phyloP scores from a whole-genome alignment of 2,113 vertebrate genomes.

The Promerops cafer region DNA sequence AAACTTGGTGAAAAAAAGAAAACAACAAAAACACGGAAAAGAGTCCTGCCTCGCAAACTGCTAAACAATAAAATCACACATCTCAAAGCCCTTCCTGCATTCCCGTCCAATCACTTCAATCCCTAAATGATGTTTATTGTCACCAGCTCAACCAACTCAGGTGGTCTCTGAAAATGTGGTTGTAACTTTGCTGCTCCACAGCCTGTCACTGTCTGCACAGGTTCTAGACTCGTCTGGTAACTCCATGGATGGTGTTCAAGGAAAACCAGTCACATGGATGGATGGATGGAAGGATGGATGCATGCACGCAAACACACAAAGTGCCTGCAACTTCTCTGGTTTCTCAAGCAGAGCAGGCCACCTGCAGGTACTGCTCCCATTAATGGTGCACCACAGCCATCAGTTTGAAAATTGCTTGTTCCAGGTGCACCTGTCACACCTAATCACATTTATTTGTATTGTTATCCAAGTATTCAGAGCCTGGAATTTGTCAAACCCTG shows the following conservation, averaged over 20 bases:
- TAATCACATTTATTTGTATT: not conserved
- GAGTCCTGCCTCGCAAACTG: not conserved
- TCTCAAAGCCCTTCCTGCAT: not conserved
- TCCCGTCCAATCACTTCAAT: not conserved
- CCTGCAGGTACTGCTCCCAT: not conserved
- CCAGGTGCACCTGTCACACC: not conserved
- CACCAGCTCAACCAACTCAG: not conserved
- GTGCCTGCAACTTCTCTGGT: not conserved
- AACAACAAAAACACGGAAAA: not conserved
- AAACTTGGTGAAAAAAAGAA: not conserved
- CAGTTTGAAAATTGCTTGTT: not conserved
- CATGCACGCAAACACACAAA: not conserved
- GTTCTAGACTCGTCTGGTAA: not conserved
- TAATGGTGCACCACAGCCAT: not conserved
- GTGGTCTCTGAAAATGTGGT: not conserved
- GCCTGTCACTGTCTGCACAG: not conserved
- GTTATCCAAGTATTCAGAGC: not conserved
- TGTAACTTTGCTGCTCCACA: not conserved
- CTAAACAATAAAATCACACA: not conserved
- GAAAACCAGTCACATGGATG: not conserved
- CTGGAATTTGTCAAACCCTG: not conserved
- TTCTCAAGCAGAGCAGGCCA: not conserved
- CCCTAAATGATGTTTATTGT: not conserved
- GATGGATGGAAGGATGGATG: not conserved
- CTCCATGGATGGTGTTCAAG: not conserved